Evolutionary conservation across 2,113 vertebrate genomes (phyloP), one percentile per base, ranked within the genome.

Genomic region (Sardina pilchardus): DNA sequence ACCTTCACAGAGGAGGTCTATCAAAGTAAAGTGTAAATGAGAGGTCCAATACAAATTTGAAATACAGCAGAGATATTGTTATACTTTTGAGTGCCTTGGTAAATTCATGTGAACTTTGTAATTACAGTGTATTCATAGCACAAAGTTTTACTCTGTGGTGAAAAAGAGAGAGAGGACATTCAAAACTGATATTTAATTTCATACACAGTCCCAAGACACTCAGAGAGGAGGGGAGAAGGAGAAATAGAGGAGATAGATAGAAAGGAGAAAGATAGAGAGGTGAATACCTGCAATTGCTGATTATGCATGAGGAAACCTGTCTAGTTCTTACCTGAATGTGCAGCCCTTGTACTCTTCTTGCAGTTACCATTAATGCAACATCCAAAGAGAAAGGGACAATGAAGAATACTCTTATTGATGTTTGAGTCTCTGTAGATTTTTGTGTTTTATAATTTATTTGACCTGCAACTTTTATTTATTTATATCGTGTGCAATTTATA

Each of bases 241-340:
- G 71, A 39, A 78, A 39, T 36, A 78, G 71, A 34, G 71, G n/a
- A 67, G 26, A 30, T 0, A 71, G n/a, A 34, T 26, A 71, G 26
- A 71, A 34, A 8, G 24, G 59, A 63, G 59, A 63, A 5, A 26
- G 59, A 67, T 6, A 71, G 8, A 30, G 71, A 78, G 30, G 10
- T 34, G 71, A 30, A 71, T 34, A 71, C 63, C 63, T 71, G 30
- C 71, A 78, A 36, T 34, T 78, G 71, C 71, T 78, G 71, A 78
- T 36, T 78, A 78, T 78, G 71, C 14, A 78, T 78, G 71, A 78
- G 30, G 71, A 78, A 36, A 34, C 39, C 19, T 59, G 53, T 59
- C 53, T 59, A 78, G 30, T 78, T n/a, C n/a, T n/a, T n/a, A n/a
- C n/a, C n/a, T n/a, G n/a, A n/a, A n/a, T n/a, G n/a, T n/a, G 63